Percentiles rank a stretch among this genome's conserved stretches.
Conservation (phyloP, 2,888 invertebrate genomes). For the Notodonta dromedarius region DNA sequence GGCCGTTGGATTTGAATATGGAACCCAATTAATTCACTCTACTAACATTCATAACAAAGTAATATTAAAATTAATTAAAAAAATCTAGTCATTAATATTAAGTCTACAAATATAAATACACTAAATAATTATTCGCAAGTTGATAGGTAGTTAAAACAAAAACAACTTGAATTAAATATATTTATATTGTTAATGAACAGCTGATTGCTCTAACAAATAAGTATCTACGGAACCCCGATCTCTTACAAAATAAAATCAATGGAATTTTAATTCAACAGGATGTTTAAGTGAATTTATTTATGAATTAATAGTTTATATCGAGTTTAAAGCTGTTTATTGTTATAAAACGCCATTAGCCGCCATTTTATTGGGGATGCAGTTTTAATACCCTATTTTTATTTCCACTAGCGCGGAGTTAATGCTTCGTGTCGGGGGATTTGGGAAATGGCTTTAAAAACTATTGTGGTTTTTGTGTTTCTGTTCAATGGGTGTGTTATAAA, state of each 20-base stretch:
- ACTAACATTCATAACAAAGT: no score
- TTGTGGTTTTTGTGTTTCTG: constrained; percentile 22
- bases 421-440: constrained; percentile 24
- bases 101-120: no score
- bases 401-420: constrained; percentile 4
- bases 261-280: constrained; percentile 4
- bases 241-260: background rate
- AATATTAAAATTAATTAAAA: no score
- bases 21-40: no score
- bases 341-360: constrained; percentile 31
- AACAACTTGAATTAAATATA: no score
- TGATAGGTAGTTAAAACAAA: no score
- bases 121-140: no score
- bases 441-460: constrained; percentile 23
- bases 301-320: constrained; percentile 17
- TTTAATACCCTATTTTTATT: constrained; percentile 4
- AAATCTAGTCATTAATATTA: no score
- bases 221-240: background rate
- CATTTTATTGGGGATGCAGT: constrained; percentile 14
- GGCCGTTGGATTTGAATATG: no score
- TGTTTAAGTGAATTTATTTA: constrained; percentile 14
- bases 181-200: no score
- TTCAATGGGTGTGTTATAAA: background rate
- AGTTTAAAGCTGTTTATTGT: constrained; percentile 36
- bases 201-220: background rate